Evolutionary conservation across 2,113 vertebrate species (phyloP), one percentile per base, ranked within the genome.

Genomic region (Nothoprocta pentlandii): DNA sequence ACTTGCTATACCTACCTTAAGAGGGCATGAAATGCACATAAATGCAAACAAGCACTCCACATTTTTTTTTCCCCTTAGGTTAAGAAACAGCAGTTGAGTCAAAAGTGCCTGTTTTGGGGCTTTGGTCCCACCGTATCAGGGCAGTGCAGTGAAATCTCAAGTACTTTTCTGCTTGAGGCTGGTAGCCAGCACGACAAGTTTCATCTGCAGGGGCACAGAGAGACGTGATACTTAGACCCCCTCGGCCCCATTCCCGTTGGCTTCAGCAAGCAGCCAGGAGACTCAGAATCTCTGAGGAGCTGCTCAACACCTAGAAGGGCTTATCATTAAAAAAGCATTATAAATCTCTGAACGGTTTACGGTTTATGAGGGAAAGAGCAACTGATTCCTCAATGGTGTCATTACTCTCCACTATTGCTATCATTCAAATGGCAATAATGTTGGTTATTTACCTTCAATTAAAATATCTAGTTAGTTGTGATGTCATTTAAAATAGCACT

Each of bases 401-500:
- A 94, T 96, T 97, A 96, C 93, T 97, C 85, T 95, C 88, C 84
- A 74, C 90, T 97, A 94, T 92, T 95, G 90, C 96, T 96, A 95
- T 96, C 83, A 95, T 94, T 96, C 94, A 97, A 90, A 95, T 94
- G 92, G 95, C 96, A 97, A 97, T 96, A 96, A 96, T 69, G 95
- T 94, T 92, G 93, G 94, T 96, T 97, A 97, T 96, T 97, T 97
- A 96, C 95, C 96, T 96, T 96, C 94, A 96, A 95, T 96, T 96
- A 97, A 97, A 97, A 95, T 95, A 96, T 87, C 95, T 96, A 95
- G 88, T 95, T 97, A 97, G 96, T 97, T 96, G 94, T 95, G 95
- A 96, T 97, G 88, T 95, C 96, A 96, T 97, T 97, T 96, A 94
- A 96, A 97, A 96, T 93, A 94, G 93, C 93, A 93, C 70, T 89